phyloP scores from a whole-genome alignment of 2,888 invertebrate species.

The Brachylomia viminalis region DNA sequence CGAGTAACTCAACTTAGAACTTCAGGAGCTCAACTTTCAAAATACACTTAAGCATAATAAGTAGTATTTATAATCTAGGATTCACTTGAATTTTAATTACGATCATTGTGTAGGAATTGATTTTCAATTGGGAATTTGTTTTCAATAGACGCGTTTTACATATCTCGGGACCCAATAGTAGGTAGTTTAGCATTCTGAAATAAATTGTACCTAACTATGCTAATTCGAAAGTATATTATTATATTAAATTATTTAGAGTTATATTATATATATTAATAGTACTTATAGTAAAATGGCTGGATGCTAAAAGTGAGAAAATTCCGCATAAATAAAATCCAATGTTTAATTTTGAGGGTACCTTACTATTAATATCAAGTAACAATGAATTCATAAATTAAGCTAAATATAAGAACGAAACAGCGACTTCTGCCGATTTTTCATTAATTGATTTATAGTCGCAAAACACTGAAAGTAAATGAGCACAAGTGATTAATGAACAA shows the following conservation, averaged over 20 bases:
- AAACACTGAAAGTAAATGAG: slow-evolving; percentile 14
- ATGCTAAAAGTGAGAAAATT: background rate
- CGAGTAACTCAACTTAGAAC: background rate
- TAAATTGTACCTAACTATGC: too few species aligned
- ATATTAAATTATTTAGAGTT: too few species aligned
- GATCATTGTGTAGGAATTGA: slow-evolving; percentile 1
- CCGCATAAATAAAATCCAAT: background rate
- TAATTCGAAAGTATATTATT: too few species aligned
- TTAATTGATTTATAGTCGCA: slow-evolving; percentile 25
- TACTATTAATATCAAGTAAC: background rate
- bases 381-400: slow-evolving; percentile 8
- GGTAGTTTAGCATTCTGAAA: background rate
- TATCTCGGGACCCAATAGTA: background rate
- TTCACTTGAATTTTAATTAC: slow-evolving; percentile 2
- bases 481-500: slow-evolving; percentile 5
- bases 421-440: slow-evolving; percentile 6
- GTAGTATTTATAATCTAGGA: background rate
- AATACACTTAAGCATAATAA: background rate
- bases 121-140: background rate
- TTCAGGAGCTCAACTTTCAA: slow-evolving; percentile 7
- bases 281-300: too few species aligned
- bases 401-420: slow-evolving; percentile 6
- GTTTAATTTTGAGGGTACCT: background rate
- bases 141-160: background rate
- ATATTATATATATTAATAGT: too few species aligned